These are phyloP conservation scores for Gallinago media DNA, from an alignment of 2,113 vertebrate species.

Conservation along the genomic window DNA sequence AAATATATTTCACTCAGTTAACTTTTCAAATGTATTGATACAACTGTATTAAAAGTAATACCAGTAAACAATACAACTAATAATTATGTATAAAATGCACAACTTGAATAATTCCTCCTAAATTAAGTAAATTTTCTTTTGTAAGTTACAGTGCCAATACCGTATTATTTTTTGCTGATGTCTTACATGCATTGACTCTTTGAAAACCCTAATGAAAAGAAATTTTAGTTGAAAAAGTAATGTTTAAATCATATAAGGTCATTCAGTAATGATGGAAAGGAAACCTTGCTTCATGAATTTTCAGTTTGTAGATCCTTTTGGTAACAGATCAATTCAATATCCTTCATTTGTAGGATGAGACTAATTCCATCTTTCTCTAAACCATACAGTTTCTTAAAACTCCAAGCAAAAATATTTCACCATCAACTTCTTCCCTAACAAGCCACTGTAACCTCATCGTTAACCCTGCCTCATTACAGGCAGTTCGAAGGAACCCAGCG, in stretches of 20 bases:
- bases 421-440: background rate
- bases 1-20: background rate
- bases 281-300: background rate
- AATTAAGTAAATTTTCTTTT: background rate
- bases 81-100: background rate
- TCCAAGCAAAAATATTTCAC: background rate
- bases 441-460: background rate
- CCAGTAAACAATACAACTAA: background rate
- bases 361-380: background rate
- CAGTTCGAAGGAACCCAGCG: background rate
- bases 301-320: background rate
- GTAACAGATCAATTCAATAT: background rate
- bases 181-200: background rate
- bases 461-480: background rate
- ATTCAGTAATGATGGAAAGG: background rate
- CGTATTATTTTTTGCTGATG: background rate
- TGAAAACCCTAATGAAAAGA: background rate
- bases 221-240: background rate
- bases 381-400: background rate
- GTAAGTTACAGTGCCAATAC: background rate
- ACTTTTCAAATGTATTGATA: background rate
- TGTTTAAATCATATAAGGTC: background rate
- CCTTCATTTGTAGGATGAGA: background rate
- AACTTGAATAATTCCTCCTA: background rate
- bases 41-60: background rate